Evolutionary conservation across 2,797 vertebrate species (phyloP).

Genomic region (Tenualosa thibaudeaui): DNA sequence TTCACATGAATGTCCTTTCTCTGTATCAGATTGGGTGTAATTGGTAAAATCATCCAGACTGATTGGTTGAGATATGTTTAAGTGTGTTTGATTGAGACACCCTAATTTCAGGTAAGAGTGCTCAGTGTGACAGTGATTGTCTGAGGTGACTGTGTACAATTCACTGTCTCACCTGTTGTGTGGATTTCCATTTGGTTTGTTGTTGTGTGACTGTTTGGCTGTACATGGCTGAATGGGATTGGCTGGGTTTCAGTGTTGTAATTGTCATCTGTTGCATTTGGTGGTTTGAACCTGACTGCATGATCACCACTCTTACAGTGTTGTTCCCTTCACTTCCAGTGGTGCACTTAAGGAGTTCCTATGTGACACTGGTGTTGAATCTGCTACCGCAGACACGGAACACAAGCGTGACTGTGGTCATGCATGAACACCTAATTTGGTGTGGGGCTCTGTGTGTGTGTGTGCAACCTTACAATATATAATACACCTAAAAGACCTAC

Average conservation of each 20-base stretch:
- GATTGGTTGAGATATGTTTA: background rate
- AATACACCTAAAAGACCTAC: background rate
- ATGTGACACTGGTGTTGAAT: background rate
- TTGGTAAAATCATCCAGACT: background rate
- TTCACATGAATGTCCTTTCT: background rate
- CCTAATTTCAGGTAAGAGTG: background rate
- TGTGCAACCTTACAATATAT: background rate
- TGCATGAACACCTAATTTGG: constrained; percentile 5
- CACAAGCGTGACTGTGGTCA: background rate
- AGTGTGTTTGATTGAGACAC: constrained; percentile 9
- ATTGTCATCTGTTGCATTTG: constrained; percentile 31
- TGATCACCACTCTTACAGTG: constrained; percentile 2
- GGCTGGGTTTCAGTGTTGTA: background rate
- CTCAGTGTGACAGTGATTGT: background rate
- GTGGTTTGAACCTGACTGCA: constrained; percentile 1
- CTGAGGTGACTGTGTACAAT: background rate
- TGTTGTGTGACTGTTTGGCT: background rate
- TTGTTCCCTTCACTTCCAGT: background rate
- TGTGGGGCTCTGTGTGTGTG: background rate
- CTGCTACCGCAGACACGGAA: background rate
- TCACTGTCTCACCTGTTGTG: background rate
- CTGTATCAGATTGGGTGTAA: background rate
- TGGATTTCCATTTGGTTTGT: background rate
- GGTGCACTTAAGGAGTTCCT: background rate
- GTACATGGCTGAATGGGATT: background rate